Evolutionary conservation across 2,113 vertebrate species (phyloP).

Genomic region (Chlamydotis undulata): DNA sequence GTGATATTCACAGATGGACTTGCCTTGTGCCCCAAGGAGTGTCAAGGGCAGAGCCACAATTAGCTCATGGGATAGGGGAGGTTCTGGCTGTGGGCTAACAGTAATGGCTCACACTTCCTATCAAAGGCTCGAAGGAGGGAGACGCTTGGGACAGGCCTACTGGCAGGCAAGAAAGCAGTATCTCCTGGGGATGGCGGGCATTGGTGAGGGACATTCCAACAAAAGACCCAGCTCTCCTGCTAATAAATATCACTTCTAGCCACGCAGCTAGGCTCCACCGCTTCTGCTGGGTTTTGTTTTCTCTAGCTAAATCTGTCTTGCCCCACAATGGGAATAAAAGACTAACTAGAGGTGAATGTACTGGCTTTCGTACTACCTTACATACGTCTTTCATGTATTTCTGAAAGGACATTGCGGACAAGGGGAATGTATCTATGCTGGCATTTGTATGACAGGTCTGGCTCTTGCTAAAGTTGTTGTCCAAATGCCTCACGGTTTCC

Average conservation of each 20-base stretch:
- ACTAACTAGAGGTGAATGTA: background rate
- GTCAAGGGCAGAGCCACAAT: conserved; percentile 12
- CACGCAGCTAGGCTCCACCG: background rate
- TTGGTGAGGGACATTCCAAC: background rate
- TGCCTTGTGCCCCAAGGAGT: background rate
- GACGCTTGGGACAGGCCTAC: background rate
- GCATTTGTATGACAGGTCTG: background rate
- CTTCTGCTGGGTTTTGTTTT: background rate
- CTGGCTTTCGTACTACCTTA: background rate
- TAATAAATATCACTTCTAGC: background rate
- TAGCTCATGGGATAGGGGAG: background rate
- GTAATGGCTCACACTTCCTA: background rate
- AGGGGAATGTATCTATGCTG: background rate
- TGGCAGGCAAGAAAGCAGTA: background rate
- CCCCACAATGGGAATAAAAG: background rate
- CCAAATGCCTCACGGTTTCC: background rate
- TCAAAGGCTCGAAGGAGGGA: background rate
- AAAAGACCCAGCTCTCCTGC: background rate
- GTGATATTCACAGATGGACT: background rate
- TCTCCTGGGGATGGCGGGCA: background rate
- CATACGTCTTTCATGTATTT: background rate
- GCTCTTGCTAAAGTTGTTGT: background rate
- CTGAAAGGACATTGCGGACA: background rate
- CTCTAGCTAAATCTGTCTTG: background rate
- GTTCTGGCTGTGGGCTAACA: background rate